phyloP scores from a whole-genome alignment of 2,888 invertebrate species.

The Neoaliturus tenellus region DNA sequence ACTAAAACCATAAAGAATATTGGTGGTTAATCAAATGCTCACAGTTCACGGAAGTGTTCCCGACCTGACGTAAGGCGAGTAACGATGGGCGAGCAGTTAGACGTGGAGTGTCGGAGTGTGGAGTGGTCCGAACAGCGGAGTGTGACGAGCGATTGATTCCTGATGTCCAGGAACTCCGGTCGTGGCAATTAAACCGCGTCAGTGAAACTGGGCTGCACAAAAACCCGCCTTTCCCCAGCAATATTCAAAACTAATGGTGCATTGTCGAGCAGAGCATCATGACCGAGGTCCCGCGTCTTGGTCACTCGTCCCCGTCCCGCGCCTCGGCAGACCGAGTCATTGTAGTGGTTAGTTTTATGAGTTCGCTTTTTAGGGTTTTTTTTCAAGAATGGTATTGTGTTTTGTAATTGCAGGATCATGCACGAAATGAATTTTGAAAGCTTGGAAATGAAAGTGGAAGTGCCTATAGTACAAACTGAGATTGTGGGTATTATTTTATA shows the following conservation, averaged over 20 bases:
- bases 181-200: neutral
- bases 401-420: no score
- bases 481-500: no score
- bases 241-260: conserved; percentile 33
- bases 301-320: no score
- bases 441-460: no score
- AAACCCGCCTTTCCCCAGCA: conserved; percentile 23
- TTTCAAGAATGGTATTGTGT: no score
- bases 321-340: neutral
- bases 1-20: no score
- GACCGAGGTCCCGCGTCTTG: neutral
- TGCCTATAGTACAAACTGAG: no score
- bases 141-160: conserved; percentile 1
- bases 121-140: neutral
- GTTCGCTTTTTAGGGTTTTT: neutral
- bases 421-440: no score
- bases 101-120: no score
- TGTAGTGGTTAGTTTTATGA: neutral
- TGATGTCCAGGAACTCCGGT: conserved; percentile 37
- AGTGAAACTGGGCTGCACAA: conserved; percentile 24
- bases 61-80: conserved; percentile 1
- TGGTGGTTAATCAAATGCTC: no score
- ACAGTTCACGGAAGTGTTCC: neutral
- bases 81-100: neutral
- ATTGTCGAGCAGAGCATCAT: neutral